These are phyloP conservation scores for Odocoileus virginianus DNA, from an alignment of 2,113 vertebrate species.

Conservation along the genomic window DNA sequence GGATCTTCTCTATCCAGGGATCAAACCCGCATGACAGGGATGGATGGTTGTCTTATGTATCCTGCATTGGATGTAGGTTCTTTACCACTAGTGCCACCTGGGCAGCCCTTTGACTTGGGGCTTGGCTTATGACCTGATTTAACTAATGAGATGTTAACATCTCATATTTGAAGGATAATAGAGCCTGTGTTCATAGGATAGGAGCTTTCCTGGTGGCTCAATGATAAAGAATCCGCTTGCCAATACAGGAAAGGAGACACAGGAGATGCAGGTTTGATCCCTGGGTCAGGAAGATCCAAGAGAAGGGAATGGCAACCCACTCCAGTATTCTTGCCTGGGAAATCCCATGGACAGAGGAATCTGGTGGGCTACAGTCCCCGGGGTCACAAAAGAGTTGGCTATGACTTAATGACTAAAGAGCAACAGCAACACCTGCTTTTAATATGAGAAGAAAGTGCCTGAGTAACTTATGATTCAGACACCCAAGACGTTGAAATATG, in stretches of 20 bases:
- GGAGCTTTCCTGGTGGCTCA: not conserved
- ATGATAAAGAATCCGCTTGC: not conserved
- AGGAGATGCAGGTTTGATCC: not conserved
- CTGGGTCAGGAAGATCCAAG: not conserved
- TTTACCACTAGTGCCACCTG: not conserved
- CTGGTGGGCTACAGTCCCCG: not conserved
- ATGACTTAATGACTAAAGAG: not conserved
- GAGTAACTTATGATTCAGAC: not conserved
- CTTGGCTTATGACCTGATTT: not conserved
- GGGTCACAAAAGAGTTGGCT: fast-evolving
- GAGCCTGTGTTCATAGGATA: not conserved
- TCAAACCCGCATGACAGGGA: fast-evolving
- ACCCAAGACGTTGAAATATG: not conserved
- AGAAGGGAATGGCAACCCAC: not conserved
- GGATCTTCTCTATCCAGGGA: not conserved
- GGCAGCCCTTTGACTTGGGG: not conserved
- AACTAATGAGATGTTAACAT: not conserved
- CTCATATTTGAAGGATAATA: not conserved
- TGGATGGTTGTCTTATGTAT: not conserved
- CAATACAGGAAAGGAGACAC: not conserved
- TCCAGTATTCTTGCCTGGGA: not conserved
- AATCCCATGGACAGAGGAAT: not conserved
- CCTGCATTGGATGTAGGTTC: not conserved
- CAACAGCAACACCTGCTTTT: not conserved
- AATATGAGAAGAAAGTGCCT: not conserved